A percentile compares a stretch with the other conserved stretches of the same genome.
These are phyloP conservation scores for Drosophila peninsularis DNA, from an alignment of 2,888 invertebrate genomes.

Conservation along the genomic window DNA sequence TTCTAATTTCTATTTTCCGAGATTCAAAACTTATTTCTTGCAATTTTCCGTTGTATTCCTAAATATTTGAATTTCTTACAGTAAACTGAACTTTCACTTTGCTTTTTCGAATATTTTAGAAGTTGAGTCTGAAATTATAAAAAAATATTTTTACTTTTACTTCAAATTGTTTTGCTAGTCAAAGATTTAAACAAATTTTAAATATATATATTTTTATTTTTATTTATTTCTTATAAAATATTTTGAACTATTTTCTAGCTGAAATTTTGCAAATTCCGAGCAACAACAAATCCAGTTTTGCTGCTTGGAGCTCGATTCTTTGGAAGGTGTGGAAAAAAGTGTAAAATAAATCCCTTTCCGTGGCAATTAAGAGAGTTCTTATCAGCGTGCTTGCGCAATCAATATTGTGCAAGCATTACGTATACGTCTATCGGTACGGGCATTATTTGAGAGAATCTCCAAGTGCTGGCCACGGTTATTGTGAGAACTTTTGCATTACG, in stretches of 20 bases:
- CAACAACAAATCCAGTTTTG: neutral
- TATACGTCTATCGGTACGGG: constrained; percentile 47
- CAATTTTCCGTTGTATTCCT: too few relatives aligned
- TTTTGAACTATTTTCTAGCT: neutral
- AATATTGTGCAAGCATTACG: constrained; percentile 48
- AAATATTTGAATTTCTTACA: too few relatives aligned
- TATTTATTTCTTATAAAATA: neutral
- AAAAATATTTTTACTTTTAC: too few relatives aligned
- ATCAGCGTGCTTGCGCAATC: constrained; percentile 30
- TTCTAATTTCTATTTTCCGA: too few relatives aligned
- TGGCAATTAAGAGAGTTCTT: constrained; percentile 10
- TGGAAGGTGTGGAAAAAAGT: neutral
- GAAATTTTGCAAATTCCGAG: too few relatives aligned
- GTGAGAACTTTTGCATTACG: constrained; percentile 83
- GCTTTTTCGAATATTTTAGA: too few relatives aligned
- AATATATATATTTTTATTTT: neutral
- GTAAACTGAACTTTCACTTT: too few relatives aligned
- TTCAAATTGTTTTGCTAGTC: too few relatives aligned
- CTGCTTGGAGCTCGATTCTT: too few relatives aligned
- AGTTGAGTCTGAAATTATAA: too few relatives aligned
- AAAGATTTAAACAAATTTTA: too few relatives aligned
- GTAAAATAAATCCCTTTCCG: neutral
- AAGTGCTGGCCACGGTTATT: constrained; percentile 56
- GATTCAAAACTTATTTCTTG: too few relatives aligned
- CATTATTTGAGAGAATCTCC: constrained; percentile 55